Percentiles rank a stretch among this genome's conserved stretches.
Evolutionary conservation across 2,888 invertebrate genomes (phyloP).

Genomic region (Pseudolycoriella hygida): DNA sequence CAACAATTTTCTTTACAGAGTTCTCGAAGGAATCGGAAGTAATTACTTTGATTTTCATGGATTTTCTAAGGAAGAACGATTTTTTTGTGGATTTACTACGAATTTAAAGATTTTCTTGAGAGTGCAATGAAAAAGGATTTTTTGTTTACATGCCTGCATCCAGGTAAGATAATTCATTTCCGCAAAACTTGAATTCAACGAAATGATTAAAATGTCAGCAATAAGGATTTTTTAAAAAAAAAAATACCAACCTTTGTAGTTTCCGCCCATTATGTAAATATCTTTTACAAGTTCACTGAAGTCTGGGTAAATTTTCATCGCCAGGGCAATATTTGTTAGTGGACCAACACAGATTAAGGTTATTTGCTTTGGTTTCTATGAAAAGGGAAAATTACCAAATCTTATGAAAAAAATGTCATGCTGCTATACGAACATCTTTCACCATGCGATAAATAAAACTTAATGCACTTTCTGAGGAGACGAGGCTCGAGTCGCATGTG

Average conservation of each 20-base stretch:
- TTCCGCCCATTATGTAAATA: slow-evolving; percentile 64
- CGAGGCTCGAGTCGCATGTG: slow-evolving; percentile 27
- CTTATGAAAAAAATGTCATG: neutral
- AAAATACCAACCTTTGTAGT: slow-evolving; percentile 49
- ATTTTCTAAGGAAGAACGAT: too few relatives aligned
- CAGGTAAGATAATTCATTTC: slow-evolving; percentile 19
- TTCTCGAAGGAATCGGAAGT: too few relatives aligned
- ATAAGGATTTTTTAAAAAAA: too few relatives aligned
- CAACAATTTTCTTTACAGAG: too few relatives aligned
- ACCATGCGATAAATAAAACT: slow-evolving; percentile 41
- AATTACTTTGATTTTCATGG: too few relatives aligned
- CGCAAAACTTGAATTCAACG: slow-evolving; percentile 11
- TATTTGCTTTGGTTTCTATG: slow-evolving; percentile 34
- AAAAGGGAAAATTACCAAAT: slow-evolving; percentile 2
- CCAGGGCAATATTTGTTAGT: slow-evolving; percentile 62
- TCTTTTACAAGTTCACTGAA: slow-evolving; percentile 45
- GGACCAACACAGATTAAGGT: slow-evolving; percentile 51
- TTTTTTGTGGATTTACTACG: too few relatives aligned
- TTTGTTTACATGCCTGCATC: slow-evolving; percentile 42
- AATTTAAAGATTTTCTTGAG: too few relatives aligned
- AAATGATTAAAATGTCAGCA: slow-evolving; percentile 1
- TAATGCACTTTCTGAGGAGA: slow-evolving; percentile 38
- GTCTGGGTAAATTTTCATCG: slow-evolving; percentile 46
- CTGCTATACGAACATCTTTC: slow-evolving; percentile 27
- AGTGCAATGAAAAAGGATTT: too few relatives aligned